Evolutionary conservation across 2,797 vertebrate species (phyloP).

Genomic region (Hydrolagus colliei): DNA sequence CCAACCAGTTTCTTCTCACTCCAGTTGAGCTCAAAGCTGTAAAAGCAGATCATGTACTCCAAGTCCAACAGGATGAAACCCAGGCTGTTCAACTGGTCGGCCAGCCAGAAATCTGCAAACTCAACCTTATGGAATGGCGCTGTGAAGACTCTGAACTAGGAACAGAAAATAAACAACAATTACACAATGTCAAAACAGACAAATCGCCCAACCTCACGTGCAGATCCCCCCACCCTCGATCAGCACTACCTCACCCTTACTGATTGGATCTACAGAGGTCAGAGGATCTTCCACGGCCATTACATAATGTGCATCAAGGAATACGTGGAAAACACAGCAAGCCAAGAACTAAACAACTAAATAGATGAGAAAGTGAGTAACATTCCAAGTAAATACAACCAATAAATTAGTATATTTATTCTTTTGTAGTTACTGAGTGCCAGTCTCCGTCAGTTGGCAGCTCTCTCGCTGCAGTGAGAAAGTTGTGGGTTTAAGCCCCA

Average conservation of each 20-base stretch:
- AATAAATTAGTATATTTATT: too few species aligned
- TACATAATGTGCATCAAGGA: not conserved
- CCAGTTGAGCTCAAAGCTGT: conserved; percentile 90
- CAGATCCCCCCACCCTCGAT: not conserved
- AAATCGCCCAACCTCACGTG: too few species aligned
- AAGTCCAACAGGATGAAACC: conserved; percentile 87
- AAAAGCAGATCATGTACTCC: conserved; percentile 98
- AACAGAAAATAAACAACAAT: conserved; percentile 36
- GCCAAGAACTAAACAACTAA: not conserved
- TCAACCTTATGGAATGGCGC: conserved; percentile 94
- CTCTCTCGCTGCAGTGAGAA: too few species aligned
- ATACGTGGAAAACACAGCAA: too few species aligned
- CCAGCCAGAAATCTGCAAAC: conserved; percentile 98
- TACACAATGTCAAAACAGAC: not conserved
- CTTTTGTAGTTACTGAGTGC: too few species aligned
- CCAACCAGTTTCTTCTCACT: conserved; percentile 35
- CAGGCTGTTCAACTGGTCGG: conserved; percentile 94
- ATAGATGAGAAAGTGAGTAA: not conserved
- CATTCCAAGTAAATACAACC: too few species aligned
- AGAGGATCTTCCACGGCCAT: not conserved
- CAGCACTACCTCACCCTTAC: not conserved
- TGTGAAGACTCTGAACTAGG: conserved; percentile 90
- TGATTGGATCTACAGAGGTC: not conserved
- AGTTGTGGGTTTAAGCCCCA: too few species aligned
- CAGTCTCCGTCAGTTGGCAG: too few species aligned